These are phyloP conservation scores for Drosophila ustulata DNA, from an alignment of 2,888 invertebrate species.

Conservation along the genomic window DNA sequence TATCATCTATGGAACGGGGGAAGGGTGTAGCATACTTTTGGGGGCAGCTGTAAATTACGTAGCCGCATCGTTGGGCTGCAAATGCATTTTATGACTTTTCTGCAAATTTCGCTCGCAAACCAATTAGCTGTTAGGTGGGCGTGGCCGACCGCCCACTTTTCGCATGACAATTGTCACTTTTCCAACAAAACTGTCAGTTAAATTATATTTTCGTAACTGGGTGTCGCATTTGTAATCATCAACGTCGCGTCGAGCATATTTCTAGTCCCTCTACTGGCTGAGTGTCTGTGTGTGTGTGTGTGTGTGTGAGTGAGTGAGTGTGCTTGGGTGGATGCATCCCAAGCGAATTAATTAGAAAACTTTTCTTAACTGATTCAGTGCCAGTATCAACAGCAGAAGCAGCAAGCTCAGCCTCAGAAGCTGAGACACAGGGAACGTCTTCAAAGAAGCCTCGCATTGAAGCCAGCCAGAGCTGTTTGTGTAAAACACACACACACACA, in stretches of 20 bases:
- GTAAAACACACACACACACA: conserved; percentile 17
- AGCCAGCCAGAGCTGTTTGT: conserved; percentile 22
- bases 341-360: conserved; percentile 81
- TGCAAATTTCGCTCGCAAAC: conserved; percentile 50
- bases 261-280: conserved; percentile 20
- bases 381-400: conserved; percentile 56
- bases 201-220: conserved; percentile 64
- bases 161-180: conserved; percentile 63
- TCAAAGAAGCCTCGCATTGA: conserved; percentile 43
- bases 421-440: conserved; percentile 45
- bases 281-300: conserved; percentile 20
- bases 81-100: conserved; percentile 71
- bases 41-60: conserved; percentile 30
- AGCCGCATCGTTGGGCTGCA: conserved; percentile 41
- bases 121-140: conserved; percentile 61
- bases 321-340: conserved; percentile 51
- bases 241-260: conserved; percentile 50
- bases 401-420: conserved; percentile 27
- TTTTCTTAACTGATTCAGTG: conserved; percentile 80
- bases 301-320: neutral
- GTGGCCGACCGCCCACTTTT: conserved; percentile 31
- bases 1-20: neutral
- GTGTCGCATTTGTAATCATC: conserved; percentile 53
- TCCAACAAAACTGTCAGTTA: conserved; percentile 69
- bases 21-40: conserved; percentile 28